phyloP scores from a whole-genome alignment of 2,888 invertebrate species.

The Drosophila paracracens region DNA sequence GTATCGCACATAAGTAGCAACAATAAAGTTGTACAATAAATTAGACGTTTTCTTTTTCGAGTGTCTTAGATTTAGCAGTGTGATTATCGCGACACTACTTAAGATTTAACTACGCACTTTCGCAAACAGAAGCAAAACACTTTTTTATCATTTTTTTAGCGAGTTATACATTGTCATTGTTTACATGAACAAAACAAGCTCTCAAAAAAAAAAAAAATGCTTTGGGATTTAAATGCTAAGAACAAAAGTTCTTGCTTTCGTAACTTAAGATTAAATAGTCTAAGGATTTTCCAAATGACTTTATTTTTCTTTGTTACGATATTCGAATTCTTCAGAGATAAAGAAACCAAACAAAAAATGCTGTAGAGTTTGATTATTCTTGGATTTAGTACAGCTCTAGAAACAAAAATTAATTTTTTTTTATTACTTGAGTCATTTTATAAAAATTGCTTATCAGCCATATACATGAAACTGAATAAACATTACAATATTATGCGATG shows the following conservation, averaged over 20 bases:
- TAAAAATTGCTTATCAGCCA: background rate
- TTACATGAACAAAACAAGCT: background rate
- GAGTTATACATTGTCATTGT: background rate
- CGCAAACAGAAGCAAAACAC: background rate
- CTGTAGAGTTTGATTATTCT: background rate
- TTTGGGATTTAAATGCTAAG: background rate
- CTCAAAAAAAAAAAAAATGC: background rate
- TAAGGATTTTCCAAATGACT: background rate
- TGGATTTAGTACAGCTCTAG: background rate
- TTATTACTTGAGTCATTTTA: background rate
- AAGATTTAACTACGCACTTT: conserved; percentile 25
- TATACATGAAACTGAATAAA: background rate
- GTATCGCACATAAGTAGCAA: conserved; percentile 29
- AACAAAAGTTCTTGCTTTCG: background rate
- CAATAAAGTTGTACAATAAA: conserved; percentile 25
- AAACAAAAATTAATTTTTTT: background rate
- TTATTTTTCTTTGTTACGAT: background rate
- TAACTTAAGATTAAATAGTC: background rate
- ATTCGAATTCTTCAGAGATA: background rate
- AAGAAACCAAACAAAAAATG: background rate
- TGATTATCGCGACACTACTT: conserved; percentile 43
- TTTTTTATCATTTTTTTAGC: background rate
- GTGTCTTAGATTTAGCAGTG: conserved; percentile 15
- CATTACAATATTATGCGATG: background rate
- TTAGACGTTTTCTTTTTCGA: conserved; percentile 10